These are phyloP conservation scores for Cyclina sinensis DNA, from an alignment of 1,140 invertebrate species.

Conservation along the genomic window DNA sequence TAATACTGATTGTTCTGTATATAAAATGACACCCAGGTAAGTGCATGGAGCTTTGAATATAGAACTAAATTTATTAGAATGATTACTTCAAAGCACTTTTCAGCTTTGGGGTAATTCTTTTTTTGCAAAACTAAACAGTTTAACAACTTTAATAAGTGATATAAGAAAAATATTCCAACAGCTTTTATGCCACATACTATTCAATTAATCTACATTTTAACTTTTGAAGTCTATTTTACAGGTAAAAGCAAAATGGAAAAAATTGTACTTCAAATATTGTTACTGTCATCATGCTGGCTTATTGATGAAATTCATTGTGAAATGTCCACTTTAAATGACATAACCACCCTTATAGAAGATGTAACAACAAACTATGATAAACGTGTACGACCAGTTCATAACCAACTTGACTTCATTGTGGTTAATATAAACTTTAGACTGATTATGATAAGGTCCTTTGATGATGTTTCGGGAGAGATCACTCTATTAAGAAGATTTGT, in stretches of 20 bases:
- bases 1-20: no score
- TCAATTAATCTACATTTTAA: no score
- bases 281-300: not conserved
- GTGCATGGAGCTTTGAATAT: no score
- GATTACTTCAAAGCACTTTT: no score
- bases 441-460: not conserved
- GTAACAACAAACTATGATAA: not conserved
- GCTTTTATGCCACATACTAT: no score
- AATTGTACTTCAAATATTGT: not conserved
- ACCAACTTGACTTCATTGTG: not conserved
- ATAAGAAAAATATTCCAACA: no score
- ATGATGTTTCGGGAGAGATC: conserved; percentile 43
- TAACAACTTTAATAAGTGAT: no score
- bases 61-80: no score
- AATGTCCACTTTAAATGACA: not conserved
- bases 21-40: no score
- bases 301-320: not conserved
- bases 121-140: no score
- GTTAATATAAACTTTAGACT: not conserved
- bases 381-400: not conserved
- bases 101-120: no score
- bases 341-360: not conserved
- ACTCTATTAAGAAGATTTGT: not conserved
- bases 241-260: not conserved
- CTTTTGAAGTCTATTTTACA: not conserved